Base-by-base conservation (phyloP, 2,888 invertebrate genomes). In the Entomobrya proxima region DNA sequence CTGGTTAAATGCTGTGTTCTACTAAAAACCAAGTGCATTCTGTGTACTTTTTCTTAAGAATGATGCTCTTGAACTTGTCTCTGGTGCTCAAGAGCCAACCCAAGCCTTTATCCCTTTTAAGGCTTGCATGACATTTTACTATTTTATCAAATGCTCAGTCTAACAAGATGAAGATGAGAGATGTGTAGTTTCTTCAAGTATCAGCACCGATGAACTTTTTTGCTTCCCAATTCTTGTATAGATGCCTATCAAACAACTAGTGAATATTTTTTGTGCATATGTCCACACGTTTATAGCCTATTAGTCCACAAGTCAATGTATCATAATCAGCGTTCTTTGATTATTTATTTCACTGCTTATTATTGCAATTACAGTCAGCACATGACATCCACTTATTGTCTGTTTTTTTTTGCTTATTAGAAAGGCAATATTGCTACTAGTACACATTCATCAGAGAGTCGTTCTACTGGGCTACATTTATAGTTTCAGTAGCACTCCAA, bases 61-160 rank as follows among this genome's bases (percentile, higher is more conserved):
- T 87, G 82, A 88, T 88, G 89, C 86, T 87, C 89, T 89, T 89
- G 89, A 89, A 89, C 89, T 89, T 88, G 89, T 88, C 87, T 86
- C 24, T 61, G 64, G 32, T 61, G 30, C 32, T 61, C 32, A 61
- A 61, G 32, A 32, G 15, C 61, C 50, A 35, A 47, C 27, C 50
- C 74, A 74, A 74, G 30, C 50, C 30, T 30, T 61, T 76, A 67
- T 52, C 55, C 83, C 83, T 76, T 83, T 76, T 76, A 83, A 52
- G 83, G 83, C 52, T 75, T 58, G 72, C 58, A 61, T 32, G 18
- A n/a, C 78, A 47, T 50, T 47, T 61, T 32, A 32, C n/a, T 32
- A 61, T 27, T 55, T n/a, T 27, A 27, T 55, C 27, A 27, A 2
- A 24, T 4, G n/a, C 18, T 55, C 18, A 55, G 11, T 2, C 5